phyloP scores from a whole-genome alignment of 2,797 vertebrate species.

The Oreochromis grahami region DNA sequence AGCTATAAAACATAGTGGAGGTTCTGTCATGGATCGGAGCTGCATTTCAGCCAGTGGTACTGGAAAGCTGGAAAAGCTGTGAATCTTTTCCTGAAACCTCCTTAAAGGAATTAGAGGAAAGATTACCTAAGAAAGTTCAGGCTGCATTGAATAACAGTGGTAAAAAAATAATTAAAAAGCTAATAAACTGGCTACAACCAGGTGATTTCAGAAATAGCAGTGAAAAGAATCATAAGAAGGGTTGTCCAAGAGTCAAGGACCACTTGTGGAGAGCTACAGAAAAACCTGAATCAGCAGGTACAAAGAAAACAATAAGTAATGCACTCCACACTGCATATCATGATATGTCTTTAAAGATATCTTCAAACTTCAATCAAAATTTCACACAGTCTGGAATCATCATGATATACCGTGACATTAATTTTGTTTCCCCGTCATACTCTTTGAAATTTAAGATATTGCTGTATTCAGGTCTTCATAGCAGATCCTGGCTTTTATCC shows the following conservation, averaged over 20 bases:
- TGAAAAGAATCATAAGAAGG: background rate
- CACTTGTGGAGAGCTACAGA: fast-evolving
- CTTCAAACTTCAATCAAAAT: background rate
- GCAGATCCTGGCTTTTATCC: background rate
- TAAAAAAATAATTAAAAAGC: background rate
- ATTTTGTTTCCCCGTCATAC: background rate
- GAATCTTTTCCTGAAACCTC: background rate
- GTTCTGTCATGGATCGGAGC: background rate
- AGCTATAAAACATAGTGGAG: background rate
- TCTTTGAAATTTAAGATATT: fast-evolving
- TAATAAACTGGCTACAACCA: background rate
- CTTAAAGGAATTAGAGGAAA: background rate
- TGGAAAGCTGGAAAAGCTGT: background rate
- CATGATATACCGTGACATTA: background rate
- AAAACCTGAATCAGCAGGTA: background rate
- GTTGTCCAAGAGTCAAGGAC: background rate
- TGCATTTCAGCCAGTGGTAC: background rate
- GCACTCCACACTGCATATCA: background rate
- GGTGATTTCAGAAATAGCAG: background rate
- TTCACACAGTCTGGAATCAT: background rate
- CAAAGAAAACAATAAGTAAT: background rate
- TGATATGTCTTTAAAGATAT: background rate
- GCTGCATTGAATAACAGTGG: background rate
- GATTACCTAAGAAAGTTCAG: background rate
- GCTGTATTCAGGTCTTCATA: background rate